Conservation (phyloP, 2,888 invertebrate genomes). For the Agrypnus murinus region DNA sequence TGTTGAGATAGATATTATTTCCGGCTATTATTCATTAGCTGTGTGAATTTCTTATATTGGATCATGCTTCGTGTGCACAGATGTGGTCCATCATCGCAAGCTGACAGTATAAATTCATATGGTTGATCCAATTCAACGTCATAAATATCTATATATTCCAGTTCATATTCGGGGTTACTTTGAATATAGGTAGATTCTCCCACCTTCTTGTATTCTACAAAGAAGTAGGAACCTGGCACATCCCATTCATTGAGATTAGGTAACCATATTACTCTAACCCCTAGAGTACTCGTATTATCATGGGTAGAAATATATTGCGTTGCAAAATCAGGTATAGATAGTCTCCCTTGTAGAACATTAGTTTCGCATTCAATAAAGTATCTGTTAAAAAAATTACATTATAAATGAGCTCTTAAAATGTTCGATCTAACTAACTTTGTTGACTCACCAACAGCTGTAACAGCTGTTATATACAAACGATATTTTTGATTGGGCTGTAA, state of each 20-base stretch:
- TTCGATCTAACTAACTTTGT: constrained; percentile 78
- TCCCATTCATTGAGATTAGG: constrained; percentile 87
- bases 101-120: constrained; percentile 92
- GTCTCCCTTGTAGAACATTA: too few species aligned
- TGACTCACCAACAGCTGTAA: constrained; percentile 91
- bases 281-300: constrained; percentile 78
- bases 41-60: too few species aligned
- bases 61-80: too few species aligned
- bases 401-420: too few species aligned
- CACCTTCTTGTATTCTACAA: constrained; percentile 82
- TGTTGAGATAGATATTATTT: too few species aligned
- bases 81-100: constrained; percentile 94
- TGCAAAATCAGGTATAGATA: constrained; percentile 81
- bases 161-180: constrained; percentile 66
- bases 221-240: constrained; percentile 97
- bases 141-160: constrained; percentile 74
- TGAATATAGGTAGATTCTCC: constrained; percentile 83
- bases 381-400: too few species aligned
- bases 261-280: constrained; percentile 87
- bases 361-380: constrained; percentile 89
- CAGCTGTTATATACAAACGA: constrained; percentile 79
- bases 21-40: too few species aligned
- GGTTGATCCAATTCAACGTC: constrained; percentile 87
- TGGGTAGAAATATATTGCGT: constrained; percentile 80
- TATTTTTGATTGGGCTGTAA: constrained; percentile 78